These are phyloP conservation scores for Saccopteryx bilineata DNA, from an alignment of 2,113 vertebrate species.

Conservation along the genomic window DNA sequence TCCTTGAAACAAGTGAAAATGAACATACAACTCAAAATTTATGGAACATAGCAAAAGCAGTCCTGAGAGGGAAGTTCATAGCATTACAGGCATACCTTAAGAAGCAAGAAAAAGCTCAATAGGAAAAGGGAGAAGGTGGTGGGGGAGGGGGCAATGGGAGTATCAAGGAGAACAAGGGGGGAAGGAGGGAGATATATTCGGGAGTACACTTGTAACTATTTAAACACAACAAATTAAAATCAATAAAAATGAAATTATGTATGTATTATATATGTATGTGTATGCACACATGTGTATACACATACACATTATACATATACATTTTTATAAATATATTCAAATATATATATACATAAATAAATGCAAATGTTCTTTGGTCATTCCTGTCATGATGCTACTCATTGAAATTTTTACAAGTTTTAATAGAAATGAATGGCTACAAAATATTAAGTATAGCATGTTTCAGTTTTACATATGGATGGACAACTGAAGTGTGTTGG, in stretches of 20 bases:
- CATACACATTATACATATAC: slow-evolving; percentile 5
- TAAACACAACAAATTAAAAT: slow-evolving; percentile 51
- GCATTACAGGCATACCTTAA: too few species aligned
- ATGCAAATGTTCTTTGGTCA: slow-evolving; percentile 60
- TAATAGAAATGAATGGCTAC: slow-evolving; percentile 11
- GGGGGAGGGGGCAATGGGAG: too few species aligned
- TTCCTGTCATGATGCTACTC: slow-evolving; percentile 65
- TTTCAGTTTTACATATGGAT: slow-evolving; percentile 20
- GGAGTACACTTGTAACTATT: too few species aligned
- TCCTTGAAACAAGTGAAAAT: too few species aligned
- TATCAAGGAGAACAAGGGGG: too few species aligned
- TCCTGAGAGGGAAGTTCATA: too few species aligned
- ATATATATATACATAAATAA: background rate
- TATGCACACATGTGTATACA: slow-evolving; percentile 50
- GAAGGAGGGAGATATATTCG: too few species aligned
- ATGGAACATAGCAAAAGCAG: too few species aligned
- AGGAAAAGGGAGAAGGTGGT: too few species aligned
- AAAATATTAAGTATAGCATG: background rate
- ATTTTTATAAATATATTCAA: background rate
- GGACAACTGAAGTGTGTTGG: background rate
- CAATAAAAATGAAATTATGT: slow-evolving; percentile 7
- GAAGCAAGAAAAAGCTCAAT: too few species aligned
- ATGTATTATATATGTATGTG: background rate
- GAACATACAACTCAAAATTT: too few species aligned
- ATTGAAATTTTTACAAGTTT: slow-evolving; percentile 11